A percentile compares a stretch with the other conserved stretches of the same genome.
Evolutionary conservation across 2,888 invertebrate species (phyloP).

Genomic region (Amphipyra tragopoginis): DNA sequence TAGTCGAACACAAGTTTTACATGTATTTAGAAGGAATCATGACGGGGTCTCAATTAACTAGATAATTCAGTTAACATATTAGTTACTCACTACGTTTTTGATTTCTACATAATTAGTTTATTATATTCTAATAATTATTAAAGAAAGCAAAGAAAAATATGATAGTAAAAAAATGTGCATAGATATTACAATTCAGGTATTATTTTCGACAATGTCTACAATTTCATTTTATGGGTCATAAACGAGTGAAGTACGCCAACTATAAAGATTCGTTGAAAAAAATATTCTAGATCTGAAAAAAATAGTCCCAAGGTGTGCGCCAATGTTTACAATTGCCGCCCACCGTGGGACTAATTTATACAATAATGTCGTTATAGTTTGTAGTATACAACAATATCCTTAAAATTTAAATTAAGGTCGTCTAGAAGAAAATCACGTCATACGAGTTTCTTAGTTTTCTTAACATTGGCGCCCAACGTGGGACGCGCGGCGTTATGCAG

Average conservation of each 20-base stretch:
- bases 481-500: constrained; percentile 33
- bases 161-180: too few species aligned
- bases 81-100: too few species aligned
- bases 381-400: too few species aligned
- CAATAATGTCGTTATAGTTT: too few species aligned
- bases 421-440: not conserved
- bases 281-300: not conserved
- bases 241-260: too few species aligned
- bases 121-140: too few species aligned
- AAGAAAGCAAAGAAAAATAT: too few species aligned
- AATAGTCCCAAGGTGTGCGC: not conserved
- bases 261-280: not conserved
- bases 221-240: too few species aligned
- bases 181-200: too few species aligned
- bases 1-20: constrained; percentile 5
- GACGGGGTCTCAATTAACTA: not conserved
- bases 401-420: not conserved
- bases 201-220: too few species aligned
- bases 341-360: not conserved
- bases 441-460: constrained; percentile 6
- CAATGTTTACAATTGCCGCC: not conserved
- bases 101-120: too few species aligned
- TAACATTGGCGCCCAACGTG: constrained; percentile 42
- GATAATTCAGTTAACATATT: not conserved
- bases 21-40: not conserved